Percentiles rank a stretch among this genome's conserved stretches.
phyloP scores from a whole-genome alignment of 2,888 invertebrate genomes.

The Drosophila incognita region DNA sequence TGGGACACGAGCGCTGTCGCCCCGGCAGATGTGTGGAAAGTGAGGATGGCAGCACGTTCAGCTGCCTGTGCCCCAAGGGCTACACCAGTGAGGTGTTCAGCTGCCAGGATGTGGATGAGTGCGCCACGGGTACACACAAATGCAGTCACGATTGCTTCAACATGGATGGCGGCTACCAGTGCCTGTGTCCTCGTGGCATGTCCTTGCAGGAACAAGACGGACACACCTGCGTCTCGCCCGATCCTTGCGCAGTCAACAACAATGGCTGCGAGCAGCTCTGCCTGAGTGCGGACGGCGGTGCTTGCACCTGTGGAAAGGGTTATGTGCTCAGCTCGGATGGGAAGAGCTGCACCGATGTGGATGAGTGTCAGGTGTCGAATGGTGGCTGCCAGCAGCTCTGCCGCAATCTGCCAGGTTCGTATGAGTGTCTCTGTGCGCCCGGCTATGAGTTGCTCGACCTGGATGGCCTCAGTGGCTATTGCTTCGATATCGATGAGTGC shows the following conservation, averaged over 20 bases:
- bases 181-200: slow-evolving; percentile 86
- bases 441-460: slow-evolving; percentile 83
- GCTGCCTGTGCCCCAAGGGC: slow-evolving; percentile 85
- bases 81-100: slow-evolving; percentile 70
- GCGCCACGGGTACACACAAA: slow-evolving; percentile 82
- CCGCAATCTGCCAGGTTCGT: slow-evolving; percentile 85
- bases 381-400: slow-evolving; percentile 85
- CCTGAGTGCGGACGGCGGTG: slow-evolving; percentile 70
- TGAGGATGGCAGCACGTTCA: slow-evolving; percentile 85
- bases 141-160: slow-evolving; percentile 87
- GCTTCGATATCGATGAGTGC: slow-evolving; percentile 86
- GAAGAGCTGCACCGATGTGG: slow-evolving; percentile 86
- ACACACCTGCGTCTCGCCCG: slow-evolving; percentile 84
- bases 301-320: slow-evolving; percentile 85
- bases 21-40: slow-evolving; percentile 82
- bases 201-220: slow-evolving; percentile 82
- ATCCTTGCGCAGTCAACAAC: slow-evolving; percentile 86
- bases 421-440: slow-evolving; percentile 86
- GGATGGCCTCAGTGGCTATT: slow-evolving; percentile 68
- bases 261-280: slow-evolving; percentile 89
- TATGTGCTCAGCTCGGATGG: slow-evolving; percentile 84
- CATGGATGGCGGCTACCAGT: slow-evolving; percentile 86
- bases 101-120: slow-evolving; percentile 86
- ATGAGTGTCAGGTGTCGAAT: slow-evolving; percentile 86
- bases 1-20: slow-evolving; percentile 76